A percentile compares a stretch with the other conserved stretches of the same genome.
These are phyloP conservation scores for Drosophila ohnishii DNA, from an alignment of 1,140 invertebrate species.

Conservation along the genomic window DNA sequence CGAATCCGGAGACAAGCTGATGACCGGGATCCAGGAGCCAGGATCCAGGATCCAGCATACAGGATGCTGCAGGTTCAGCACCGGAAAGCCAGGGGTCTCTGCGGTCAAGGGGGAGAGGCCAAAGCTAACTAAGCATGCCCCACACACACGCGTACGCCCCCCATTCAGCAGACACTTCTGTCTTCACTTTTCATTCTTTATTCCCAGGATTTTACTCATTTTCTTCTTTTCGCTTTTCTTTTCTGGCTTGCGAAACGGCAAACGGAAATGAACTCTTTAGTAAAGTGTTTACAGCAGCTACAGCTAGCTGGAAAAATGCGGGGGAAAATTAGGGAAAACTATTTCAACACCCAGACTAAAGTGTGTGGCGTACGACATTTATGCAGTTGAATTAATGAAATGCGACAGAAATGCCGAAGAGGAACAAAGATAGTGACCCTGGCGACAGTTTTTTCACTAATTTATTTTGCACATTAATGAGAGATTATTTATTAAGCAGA, in stretches of 20 bases:
- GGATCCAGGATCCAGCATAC: constrained; percentile 2
- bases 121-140: constrained; percentile 63
- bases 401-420: constrained; percentile 10
- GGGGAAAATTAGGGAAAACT: constrained; percentile 13
- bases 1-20: constrained; percentile 56
- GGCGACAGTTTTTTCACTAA: not conserved
- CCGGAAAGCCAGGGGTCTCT: constrained; percentile 12
- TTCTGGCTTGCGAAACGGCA: constrained; percentile 45
- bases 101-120: constrained; percentile 45
- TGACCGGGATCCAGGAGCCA: constrained; percentile 26
- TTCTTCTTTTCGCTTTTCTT: constrained; percentile 15
- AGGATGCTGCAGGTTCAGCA: not conserved
- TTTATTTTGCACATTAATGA: not conserved
- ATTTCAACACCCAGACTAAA: not conserved
- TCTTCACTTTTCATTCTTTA: constrained; percentile 39
- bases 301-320: constrained; percentile 18
- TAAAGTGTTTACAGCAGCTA: constrained; percentile 54
- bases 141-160: constrained; percentile 5
- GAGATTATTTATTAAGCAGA: not conserved
- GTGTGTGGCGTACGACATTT: constrained; percentile 5
- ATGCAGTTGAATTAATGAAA: constrained; percentile 26
- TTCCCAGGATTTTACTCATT: constrained; percentile 26
- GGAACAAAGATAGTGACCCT: not conserved
- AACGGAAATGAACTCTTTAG: constrained; percentile 75
- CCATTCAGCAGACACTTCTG: constrained; percentile 15